Evolutionary conservation across 2,888 invertebrate genomes (phyloP), one percentile per base, ranked within the genome.

Genomic region (Schrankia costaestrigalis): DNA sequence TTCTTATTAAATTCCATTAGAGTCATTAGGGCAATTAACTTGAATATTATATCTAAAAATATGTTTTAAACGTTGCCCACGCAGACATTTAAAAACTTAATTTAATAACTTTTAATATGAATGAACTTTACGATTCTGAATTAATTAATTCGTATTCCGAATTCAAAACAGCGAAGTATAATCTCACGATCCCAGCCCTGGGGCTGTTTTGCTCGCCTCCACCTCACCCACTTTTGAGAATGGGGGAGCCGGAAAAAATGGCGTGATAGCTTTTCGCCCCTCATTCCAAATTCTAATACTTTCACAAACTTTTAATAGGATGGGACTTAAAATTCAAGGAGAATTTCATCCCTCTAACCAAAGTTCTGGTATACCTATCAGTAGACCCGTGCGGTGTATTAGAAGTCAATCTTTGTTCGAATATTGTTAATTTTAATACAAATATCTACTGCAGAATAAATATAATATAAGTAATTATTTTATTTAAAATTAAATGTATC

Each of bases 221-320:
- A 36, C 55, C 56, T 35, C 42, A 30, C 57, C 56, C 58, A 50
- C 49, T 60, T 63, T 55, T 59, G 55, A 54, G 50, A 58, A 64
- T 49, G 43, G 63, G 72, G 73, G 69, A 68, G 67, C 46, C 43
- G 67, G 65, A 75, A 78, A 83, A 83, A 80, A 78, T 71, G 70
- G 71, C 73, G 71, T 72, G 78, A 82, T 83, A 78, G 83, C 82
- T 83, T 81, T 80, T 78, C 78, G 69, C 80, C 83, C 80, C 81
- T 85, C 81, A 80, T 85, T 83, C 78, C 71, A 75, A 83, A 82
- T 86, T 86, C 83, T 80, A 82, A 86, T 86, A 84, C 84, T 83
- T 83, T 68, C 65, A 57, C 75, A 79, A 86, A 87, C 82, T 87
- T 87, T 86, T 86, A 86, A 86, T 86, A 84, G 81, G 85, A 83